A percentile compares a stretch with the other conserved stretches of the same genome.
Conservation (phyloP, 1,140 invertebrate species). For the Drosophila burlai region DNA sequence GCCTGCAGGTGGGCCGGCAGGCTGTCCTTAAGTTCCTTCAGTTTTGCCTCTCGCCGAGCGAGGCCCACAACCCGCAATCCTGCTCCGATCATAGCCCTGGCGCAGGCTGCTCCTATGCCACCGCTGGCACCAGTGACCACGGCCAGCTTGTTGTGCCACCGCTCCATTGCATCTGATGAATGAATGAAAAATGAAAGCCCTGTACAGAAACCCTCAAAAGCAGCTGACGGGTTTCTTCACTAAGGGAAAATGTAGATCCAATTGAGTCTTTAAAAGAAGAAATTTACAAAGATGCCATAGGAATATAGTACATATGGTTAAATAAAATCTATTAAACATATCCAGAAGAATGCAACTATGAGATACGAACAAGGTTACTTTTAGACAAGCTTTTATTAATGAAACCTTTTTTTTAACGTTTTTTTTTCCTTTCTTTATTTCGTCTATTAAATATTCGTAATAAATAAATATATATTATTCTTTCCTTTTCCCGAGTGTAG, state of each 20-base stretch:
- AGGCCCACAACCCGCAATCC: constrained; percentile 90
- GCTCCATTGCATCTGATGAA: constrained; percentile 60
- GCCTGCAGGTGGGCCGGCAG: constrained; percentile 67
- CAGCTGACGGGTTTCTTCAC: constrained; percentile 27
- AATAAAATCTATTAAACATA: too few species aligned
- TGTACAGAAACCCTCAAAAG: not conserved
- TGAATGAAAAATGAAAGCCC: constrained; percentile 17
- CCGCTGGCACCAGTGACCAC: constrained; percentile 86
- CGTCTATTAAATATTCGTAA: too few species aligned
- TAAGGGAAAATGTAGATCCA: not conserved
- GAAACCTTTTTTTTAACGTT: too few species aligned
- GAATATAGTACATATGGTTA: too few species aligned
- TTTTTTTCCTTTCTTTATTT: too few species aligned
- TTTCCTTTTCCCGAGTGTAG: not conserved
- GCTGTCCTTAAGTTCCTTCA: constrained; percentile 86
- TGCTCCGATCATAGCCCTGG: constrained; percentile 85
- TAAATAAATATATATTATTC: not conserved
- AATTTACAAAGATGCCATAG: too few species aligned
- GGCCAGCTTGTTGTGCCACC: constrained; percentile 83
- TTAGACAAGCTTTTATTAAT: too few species aligned
- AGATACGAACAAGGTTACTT: too few species aligned
- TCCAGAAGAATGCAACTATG: not conserved
- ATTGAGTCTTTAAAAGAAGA: too few species aligned
- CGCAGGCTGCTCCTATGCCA: constrained; percentile 87
- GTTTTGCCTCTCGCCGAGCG: constrained; percentile 87